Evolutionary conservation across 2,888 invertebrate genomes (phyloP), one percentile per base, ranked within the genome.

Genomic region (Eledone cirrhosa): DNA sequence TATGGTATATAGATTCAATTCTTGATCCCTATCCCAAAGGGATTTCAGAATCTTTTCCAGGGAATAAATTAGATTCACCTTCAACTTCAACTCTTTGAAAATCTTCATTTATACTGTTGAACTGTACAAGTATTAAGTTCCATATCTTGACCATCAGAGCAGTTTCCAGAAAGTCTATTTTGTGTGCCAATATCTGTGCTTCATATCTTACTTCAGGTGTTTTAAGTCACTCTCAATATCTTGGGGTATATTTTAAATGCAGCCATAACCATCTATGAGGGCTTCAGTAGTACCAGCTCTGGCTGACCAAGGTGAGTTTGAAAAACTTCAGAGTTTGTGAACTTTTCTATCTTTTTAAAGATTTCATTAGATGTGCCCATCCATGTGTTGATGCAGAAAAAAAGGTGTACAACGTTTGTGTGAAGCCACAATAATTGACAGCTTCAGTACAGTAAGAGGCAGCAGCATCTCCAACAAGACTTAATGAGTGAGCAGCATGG

Each of bases 351-450:
- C 2, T 0, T 31, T 27, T 2, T 14, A 74, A 74, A 29, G 33
- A 74, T 33, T 74, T 74, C 41, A 33, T 74, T 74, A 74, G 31
- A 74, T 74, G 29, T 74, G 74, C 33, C 74, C 33, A 33, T 74
- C 22, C 31, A 33, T 33, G 33, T 29, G 14, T 74, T 74, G 33
- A 74, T 11, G 16, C 74, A 33, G 29, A 33, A 4, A 65, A 65
- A 27, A 65, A 11, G 65, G n/a, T 65, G 8, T 65, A 24, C 5
- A 24, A 24, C 27, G 3, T 27, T 65, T 65, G 65, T 65, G 24
- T 24, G 65, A 65, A 65, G 8, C 24, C 65, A 65, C 22, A 65
- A 65, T 24, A 24, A 27, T n/a, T 24, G 1, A 65, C 27, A 65
- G 65, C 65, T 24, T 65, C 7, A 27, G 7, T 24, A 24, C 65